A percentile compares a stretch with the other conserved stretches of the same genome.
phyloP scores from a whole-genome alignment of 92 coral and sea anemone species.

The Epizoanthus illoricatus region DNA sequence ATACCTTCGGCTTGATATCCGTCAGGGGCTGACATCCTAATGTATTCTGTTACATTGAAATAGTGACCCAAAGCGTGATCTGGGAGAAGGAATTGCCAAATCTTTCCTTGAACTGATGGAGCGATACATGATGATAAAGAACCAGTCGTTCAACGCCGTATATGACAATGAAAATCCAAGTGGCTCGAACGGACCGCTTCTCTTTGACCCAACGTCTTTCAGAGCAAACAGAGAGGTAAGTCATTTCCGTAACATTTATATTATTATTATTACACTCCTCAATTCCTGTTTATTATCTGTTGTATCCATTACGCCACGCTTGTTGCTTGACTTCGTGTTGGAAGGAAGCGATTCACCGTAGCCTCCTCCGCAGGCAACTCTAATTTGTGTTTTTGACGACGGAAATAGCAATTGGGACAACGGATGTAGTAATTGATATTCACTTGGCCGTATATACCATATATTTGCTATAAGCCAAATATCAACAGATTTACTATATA shows the following conservation, averaged over 20 bases:
- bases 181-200: slow-evolving; percentile 43
- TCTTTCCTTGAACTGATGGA: slow-evolving; percentile 84
- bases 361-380: too few species aligned
- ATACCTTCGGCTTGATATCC: neutral
- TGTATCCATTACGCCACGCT: too few species aligned
- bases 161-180: neutral
- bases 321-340: too few species aligned
- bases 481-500: too few species aligned
- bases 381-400: too few species aligned
- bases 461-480: too few species aligned
- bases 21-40: neutral
- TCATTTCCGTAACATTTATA: neutral
- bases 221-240: slow-evolving; percentile 93
- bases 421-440: too few species aligned
- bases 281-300: too few species aligned
- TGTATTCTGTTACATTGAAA: slow-evolving; percentile 14
- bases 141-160: slow-evolving; percentile 40
- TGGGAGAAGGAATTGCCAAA: slow-evolving; percentile 73
- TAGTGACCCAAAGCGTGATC: slow-evolving; percentile 72
- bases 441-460: too few species aligned
- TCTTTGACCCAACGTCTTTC: slow-evolving; percentile 83
- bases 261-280: too few species aligned
- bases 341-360: too few species aligned
- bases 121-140: slow-evolving; percentile 72
- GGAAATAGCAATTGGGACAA: too few species aligned